Conservation (phyloP, 2,797 vertebrate species). For the Gambusia yucatana region DNA sequence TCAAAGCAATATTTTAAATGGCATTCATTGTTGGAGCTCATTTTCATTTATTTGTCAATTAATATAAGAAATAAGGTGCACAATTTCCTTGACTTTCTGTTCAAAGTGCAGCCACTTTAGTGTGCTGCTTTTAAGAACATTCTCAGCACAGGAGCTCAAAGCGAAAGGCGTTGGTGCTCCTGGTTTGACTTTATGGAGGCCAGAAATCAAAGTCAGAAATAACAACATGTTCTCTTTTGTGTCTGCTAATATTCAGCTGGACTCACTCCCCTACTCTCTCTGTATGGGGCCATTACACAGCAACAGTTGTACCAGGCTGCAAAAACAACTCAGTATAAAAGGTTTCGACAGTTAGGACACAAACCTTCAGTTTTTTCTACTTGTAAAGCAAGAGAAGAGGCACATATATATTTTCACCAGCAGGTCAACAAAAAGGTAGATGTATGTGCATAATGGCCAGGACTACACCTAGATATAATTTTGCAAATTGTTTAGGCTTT, state of each 20-base stretch:
- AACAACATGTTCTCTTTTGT: neutral
- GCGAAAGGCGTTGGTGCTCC: neutral
- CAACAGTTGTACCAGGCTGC: neutral
- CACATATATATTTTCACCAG: neutral
- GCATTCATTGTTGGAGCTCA: too few species aligned
- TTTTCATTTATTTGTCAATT: too few species aligned
- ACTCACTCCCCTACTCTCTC: neutral
- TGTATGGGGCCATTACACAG: too few species aligned
- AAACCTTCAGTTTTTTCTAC: neutral
- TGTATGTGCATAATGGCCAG: neutral
- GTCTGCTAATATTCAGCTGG: neutral
- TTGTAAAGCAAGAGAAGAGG: neutral
- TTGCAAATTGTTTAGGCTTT: neutral
- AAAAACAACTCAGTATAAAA: neutral
- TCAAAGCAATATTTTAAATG: too few species aligned
- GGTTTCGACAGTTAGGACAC: neutral
- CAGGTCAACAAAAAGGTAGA: neutral
- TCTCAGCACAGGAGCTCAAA: too few species aligned
- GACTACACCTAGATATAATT: neutral
- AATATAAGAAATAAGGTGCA: too few species aligned
- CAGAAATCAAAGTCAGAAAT: neutral
- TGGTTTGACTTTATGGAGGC: neutral
- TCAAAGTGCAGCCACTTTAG: neutral
- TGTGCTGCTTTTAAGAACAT: neutral
- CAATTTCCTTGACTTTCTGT: neutral